Percentiles rank a stretch among this genome's conserved stretches.
These are phyloP conservation scores for Trypoxylon attenuatum DNA, from an alignment of 2,888 invertebrate genomes.

Conservation along the genomic window DNA sequence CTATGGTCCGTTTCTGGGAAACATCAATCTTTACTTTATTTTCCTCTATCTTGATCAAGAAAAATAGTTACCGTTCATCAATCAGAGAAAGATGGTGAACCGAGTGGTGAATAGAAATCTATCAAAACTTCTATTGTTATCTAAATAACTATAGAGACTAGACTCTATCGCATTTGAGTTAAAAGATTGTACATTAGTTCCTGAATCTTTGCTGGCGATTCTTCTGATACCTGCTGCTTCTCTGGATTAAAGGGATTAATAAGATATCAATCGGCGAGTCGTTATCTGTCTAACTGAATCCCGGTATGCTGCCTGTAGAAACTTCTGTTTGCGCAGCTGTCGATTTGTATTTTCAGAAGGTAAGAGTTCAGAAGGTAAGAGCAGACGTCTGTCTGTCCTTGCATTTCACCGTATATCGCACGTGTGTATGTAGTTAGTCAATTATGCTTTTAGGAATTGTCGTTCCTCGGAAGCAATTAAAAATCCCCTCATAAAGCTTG, in stretches of 20 bases:
- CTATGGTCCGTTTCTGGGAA: not conserved
- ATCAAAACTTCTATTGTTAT: too few species aligned
- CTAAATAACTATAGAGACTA: too few species aligned
- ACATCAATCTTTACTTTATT: too few species aligned
- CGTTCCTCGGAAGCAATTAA: not conserved
- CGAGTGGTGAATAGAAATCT: too few species aligned
- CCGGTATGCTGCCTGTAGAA: not conserved
- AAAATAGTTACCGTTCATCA: too few species aligned
- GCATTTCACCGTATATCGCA: not conserved
- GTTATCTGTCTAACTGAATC: conserved; percentile 1
- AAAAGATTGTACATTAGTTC: too few species aligned
- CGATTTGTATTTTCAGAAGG: not conserved
- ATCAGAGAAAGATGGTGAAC: too few species aligned
- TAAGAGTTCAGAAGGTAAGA: conserved; percentile 2
- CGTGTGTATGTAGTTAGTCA: not conserved
- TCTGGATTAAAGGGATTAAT: not conserved
- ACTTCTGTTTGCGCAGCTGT: conserved; percentile 21
- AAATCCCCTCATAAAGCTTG: not conserved
- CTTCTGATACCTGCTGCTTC: not conserved
- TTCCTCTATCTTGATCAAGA: too few species aligned
- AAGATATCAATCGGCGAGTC: conserved; percentile 3
- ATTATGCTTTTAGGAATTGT: not conserved
- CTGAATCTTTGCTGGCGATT: too few species aligned
- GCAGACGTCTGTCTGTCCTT: not conserved
- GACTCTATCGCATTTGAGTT: too few species aligned